Evolutionary conservation across 2,113 vertebrate species (phyloP), one percentile per base, ranked within the genome.

Genomic region (Quiscalus mexicanus): DNA sequence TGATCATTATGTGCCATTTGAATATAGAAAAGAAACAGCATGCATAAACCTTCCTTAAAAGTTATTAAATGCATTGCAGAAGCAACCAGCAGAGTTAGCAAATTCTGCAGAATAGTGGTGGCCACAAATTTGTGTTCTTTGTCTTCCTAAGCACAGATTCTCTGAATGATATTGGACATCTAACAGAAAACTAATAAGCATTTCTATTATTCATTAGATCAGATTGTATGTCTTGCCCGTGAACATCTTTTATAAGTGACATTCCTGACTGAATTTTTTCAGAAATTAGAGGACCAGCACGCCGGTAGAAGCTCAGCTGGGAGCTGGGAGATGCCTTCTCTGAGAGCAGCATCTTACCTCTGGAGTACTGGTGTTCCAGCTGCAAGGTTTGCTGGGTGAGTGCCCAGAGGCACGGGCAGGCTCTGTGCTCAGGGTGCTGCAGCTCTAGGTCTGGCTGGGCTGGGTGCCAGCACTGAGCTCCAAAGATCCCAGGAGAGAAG

Each of bases 381-480:
- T 18, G 44, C 1, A 5, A 5, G 6, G 16, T 49, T 55, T 35
- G 24, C 33, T 53, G 67, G 44, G 6, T 15, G 75, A 31, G 20
- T 2, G n/a, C 59, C 35, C 37, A 15, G 89, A 64, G 75, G 53
- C 39, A 12, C 2, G 3, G 67, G 30, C 45, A 75, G 55, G 30
- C 19, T 16, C 23, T 11, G 6, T 0, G 0, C 23, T 67, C 50
- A 2, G 44, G 22, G 21, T 27, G n/a, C 58, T 55, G 44, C 2
- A 0, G 22, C 30, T 68, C 70, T 65, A 13, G 15, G 13, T 45
- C 22, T n/a, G 68, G 7, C 28, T 62, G 42, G 74, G 24, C 28
- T 75, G 62, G 37, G 10, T 2, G 5, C 60, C 64, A 53, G 31
- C 3, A 0, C 17, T 35, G 62, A 23, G 9, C 20, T 39, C 14